Conservation (phyloP, 2,797 vertebrate species). For the Phylloscopus collybita region DNA sequence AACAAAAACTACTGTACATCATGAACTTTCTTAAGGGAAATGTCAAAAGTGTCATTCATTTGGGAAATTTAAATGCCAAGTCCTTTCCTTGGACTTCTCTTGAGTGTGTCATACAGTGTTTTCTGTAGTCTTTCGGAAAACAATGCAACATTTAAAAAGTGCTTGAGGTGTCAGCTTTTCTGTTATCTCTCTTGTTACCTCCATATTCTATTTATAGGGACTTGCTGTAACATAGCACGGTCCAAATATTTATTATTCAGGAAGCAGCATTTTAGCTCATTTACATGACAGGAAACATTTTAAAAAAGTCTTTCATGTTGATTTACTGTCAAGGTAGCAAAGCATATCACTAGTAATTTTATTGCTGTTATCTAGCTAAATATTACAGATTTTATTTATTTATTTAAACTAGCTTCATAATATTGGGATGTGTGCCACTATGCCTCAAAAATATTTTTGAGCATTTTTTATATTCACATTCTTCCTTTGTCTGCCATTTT, state of each 20-base stretch:
- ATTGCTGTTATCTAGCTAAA: neutral
- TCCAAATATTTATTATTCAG: constrained; percentile 26
- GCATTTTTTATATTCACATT: neutral
- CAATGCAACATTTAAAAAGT: neutral
- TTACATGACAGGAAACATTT: constrained; percentile 9
- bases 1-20: constrained; percentile 12
- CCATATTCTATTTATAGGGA: neutral
- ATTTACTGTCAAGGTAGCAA: constrained; percentile 1
- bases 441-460: neutral
- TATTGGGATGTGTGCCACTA: neutral
- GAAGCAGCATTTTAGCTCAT: constrained; percentile 8
- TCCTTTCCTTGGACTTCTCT: constrained; percentile 32
- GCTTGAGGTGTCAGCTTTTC: neutral
- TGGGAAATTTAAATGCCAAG: constrained; percentile 53
- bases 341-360: neutral
- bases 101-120: neutral
- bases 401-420: neutral
- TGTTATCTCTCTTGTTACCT: neutral
- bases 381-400: neutral
- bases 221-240: neutral
- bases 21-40: constrained; percentile 29
- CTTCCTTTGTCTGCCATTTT: neutral
- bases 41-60: constrained; percentile 53
- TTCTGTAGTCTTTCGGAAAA: neutral
- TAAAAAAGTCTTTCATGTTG: neutral